These are phyloP conservation scores for Gambelia wislizenii DNA, from an alignment of 2,797 vertebrate genomes.

Conservation along the genomic window DNA sequence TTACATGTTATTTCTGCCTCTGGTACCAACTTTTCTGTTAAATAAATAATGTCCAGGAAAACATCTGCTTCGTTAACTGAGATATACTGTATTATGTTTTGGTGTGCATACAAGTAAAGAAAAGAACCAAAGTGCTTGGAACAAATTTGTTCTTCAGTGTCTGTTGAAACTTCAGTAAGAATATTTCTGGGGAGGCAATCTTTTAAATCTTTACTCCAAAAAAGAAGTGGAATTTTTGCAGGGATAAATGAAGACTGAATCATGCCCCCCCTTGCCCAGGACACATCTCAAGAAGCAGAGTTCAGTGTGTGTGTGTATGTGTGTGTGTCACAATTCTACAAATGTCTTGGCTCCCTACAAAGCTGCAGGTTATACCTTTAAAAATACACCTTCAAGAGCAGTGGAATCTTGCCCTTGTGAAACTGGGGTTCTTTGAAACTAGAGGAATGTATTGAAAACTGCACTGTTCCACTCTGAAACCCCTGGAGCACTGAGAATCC, in stretches of 20 bases:
- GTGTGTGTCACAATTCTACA: no score
- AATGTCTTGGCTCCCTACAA: no score
- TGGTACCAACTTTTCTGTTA: no score
- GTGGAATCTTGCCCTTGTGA: not conserved
- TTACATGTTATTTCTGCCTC: no score
- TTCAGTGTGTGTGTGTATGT: not conserved
- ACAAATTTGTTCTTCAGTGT: not conserved
- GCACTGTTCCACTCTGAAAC: not conserved
- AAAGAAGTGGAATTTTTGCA: not conserved
- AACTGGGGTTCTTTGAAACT: not conserved
- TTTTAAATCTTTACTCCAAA: not conserved
- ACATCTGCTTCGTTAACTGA: no score
- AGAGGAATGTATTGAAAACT: not conserved
- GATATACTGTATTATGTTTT: no score
- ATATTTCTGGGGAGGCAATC: not conserved
- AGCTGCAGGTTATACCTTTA: not conserved
- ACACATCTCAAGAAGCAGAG: not conserved
- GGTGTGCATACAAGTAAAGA: not conserved
- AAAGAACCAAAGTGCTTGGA: not conserved
- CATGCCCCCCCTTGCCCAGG: not conserved
- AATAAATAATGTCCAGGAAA: no score
- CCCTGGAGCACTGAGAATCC: not conserved
- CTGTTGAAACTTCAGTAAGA: not conserved
- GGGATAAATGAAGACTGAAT: not conserved
- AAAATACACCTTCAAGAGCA: not conserved